Conservation (phyloP, 2,888 invertebrate genomes). For the Amphipoea lucens region DNA sequence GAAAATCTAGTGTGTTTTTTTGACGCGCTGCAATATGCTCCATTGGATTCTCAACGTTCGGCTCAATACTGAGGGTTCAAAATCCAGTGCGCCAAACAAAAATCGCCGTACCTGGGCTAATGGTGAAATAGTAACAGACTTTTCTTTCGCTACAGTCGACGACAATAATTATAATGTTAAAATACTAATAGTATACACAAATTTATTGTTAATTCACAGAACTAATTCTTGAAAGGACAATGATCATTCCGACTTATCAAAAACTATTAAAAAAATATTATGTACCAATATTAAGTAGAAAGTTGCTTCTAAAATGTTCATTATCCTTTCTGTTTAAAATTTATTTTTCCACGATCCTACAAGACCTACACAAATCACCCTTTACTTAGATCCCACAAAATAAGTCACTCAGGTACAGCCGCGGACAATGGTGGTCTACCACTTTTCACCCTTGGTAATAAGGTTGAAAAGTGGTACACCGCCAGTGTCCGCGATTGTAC, state of each 20-base stretch:
- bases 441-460: no score
- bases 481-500: neutral
- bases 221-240: constrained; percentile 11
- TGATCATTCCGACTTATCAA: neutral
- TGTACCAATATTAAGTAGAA: neutral
- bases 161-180: constrained; percentile 22
- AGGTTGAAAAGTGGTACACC: no score
- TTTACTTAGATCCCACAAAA: neutral
- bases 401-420: neutral
- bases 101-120: no score
- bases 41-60: no score
- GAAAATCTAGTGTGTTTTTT: no score
- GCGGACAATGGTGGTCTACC: no score
- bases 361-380: neutral
- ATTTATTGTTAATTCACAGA: constrained; percentile 3
- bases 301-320: neutral
- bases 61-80: no score
- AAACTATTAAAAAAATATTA: neutral
- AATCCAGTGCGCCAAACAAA: no score
- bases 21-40: no score
- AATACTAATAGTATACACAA: constrained; percentile 28
- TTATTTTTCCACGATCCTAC: neutral
- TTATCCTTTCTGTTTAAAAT: neutral
- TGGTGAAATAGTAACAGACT: constrained; percentile 11
- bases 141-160: constrained; percentile 29